Evolutionary conservation across 2,888 invertebrate species (phyloP).

Genomic region (Lasioglossum vierecki): DNA sequence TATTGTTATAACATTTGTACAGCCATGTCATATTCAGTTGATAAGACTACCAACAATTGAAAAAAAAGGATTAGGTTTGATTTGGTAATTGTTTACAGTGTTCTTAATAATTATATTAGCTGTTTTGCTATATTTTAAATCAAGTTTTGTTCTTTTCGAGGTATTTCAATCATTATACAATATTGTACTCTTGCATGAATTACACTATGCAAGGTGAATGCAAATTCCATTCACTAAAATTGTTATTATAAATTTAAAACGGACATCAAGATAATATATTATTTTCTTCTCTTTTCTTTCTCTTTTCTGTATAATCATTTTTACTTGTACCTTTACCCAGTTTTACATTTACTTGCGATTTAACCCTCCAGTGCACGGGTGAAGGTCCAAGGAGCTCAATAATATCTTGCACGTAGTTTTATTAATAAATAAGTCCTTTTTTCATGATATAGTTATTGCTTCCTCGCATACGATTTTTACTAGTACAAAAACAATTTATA

Average conservation of each 20-base stretch:
- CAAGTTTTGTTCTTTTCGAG: no score
- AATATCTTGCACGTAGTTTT: not conserved
- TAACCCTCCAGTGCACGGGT: not conserved
- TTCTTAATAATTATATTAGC: no score
- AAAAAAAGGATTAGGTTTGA: no score
- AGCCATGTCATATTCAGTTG: no score
- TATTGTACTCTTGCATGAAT: no score
- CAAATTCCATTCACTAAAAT: not conserved
- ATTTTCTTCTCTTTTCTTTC: not conserved
- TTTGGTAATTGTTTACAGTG: no score
- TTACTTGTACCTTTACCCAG: not conserved
- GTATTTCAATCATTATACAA: no score
- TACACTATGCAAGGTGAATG: no score
- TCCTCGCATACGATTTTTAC: not conserved
- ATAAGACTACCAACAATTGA: no score
- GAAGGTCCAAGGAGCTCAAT: not conserved
- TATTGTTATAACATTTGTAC: no score
- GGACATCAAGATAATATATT: not conserved
- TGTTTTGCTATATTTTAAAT: no score
- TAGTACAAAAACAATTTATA: no score
- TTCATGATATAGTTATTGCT: not conserved
- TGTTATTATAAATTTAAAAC: not conserved
- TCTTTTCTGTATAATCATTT: not conserved
- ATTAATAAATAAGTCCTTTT: not conserved
- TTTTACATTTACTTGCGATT: not conserved